These are phyloP conservation scores for Phaetusa simplex DNA, from an alignment of 2,113 vertebrate species.

Conservation along the genomic window DNA sequence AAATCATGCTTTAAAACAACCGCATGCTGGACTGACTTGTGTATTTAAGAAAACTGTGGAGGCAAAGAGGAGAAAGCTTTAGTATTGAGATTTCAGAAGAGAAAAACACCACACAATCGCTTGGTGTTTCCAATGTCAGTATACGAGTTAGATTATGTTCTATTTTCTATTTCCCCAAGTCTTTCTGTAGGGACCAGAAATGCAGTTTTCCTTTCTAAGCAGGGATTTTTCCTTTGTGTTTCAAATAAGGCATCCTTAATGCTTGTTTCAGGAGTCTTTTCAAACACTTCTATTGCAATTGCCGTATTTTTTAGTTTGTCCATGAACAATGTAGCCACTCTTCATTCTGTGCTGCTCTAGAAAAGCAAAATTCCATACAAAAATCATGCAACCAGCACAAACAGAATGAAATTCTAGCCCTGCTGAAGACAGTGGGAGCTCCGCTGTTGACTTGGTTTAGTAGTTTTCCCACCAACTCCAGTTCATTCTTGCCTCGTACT, in stretches of 20 bases:
- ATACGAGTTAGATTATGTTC: background rate
- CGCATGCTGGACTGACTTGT: background rate
- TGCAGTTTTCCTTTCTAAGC: background rate
- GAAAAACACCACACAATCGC: background rate
- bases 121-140: background rate
- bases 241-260: background rate
- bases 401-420: background rate
- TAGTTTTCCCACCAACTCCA: background rate
- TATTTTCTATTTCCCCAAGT: background rate
- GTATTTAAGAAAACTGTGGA: background rate
- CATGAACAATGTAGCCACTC: background rate
- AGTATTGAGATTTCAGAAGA: background rate
- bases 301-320: background rate
- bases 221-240: background rate
- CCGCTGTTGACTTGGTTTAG: background rate
- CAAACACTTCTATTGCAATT: background rate
- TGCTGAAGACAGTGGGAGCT: background rate
- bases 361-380: background rate
- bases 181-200: background rate
- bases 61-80: background rate
- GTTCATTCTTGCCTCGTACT: background rate
- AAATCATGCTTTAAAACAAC: background rate
- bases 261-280: background rate
- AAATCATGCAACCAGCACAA: background rate
- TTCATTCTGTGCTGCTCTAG: background rate